Evolutionary conservation across 2,113 vertebrate genomes (phyloP).

Genomic region (Cyprinodon tularosa): DNA sequence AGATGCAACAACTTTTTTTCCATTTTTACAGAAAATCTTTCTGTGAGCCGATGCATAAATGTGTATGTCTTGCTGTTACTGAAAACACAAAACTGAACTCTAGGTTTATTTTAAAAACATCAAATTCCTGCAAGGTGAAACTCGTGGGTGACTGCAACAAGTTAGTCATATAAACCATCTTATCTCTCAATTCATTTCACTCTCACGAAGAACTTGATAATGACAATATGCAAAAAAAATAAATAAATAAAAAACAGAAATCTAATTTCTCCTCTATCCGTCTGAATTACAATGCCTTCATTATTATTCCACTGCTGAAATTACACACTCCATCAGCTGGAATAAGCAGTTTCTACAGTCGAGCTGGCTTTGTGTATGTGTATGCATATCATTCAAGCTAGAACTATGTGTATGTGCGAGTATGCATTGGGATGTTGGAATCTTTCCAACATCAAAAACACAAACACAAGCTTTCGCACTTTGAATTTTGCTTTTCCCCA

Average conservation of each 20-base stretch:
- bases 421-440: conserved; percentile 1
- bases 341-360: conserved; percentile 67
- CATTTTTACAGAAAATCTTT: not conserved
- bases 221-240: conserved; percentile 65
- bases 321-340: conserved; percentile 72
- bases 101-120: conserved; percentile 32
- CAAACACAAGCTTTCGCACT: conserved; percentile 16
- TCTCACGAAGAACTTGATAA: conserved; percentile 60
- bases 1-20: conserved; percentile 41
- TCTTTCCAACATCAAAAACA: not conserved
- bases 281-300: conserved; percentile 76
- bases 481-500: conserved; percentile 9
- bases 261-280: conserved; percentile 71
- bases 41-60: not conserved
- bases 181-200: conserved; percentile 61
- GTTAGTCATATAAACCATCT: conserved; percentile 43
- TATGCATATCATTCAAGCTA: conserved; percentile 33
- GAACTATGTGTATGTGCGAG: conserved; percentile 14
- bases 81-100: conserved; percentile 44
- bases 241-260: conserved; percentile 17
- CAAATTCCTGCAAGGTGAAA: conserved; percentile 48
- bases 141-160: conserved; percentile 29
- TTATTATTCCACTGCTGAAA: conserved; percentile 75
- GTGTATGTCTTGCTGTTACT: not conserved
- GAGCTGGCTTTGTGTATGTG: conserved; percentile 49